Base-by-base conservation (phyloP, 2,888 invertebrate genomes). In the Eupithecia inturbata region DNA sequence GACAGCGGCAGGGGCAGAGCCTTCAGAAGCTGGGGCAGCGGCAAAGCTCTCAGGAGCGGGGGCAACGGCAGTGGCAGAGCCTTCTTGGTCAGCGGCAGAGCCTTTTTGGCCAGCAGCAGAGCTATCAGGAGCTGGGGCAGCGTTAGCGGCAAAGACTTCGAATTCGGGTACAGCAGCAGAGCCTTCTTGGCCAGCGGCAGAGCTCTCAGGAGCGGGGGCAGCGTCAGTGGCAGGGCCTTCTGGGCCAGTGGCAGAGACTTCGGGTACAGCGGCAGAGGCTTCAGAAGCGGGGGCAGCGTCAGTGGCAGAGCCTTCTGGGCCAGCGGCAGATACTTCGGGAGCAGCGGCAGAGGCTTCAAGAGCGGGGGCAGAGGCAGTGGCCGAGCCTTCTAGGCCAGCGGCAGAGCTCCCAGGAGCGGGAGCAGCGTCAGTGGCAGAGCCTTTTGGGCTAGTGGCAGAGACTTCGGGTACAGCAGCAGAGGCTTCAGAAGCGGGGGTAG, bases 51-150 rank as follows among this genome's bases (percentile, higher is more conserved):
- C 66, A 10, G 66, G 2, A 16, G 60, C 71, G 67, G 28, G 16
- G 16, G 60, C 71, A 72, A 68, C 6, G 9, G 82, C 83, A 71
- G 78, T 84, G 39, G 22, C 73, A 36, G 79, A 41, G 45, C 19
- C 53, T 22, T 72, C 73, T 31, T 69, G 33, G 39, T 22, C 63
- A 22, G 70, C 1, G 19, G 26, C 60, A 22, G 66, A n/a, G 19
- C n/a, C 33, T 26, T 10, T 68, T 33, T 67, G 3, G 28, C 53
- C 26, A 67, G 64, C 28, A 9, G 57, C 16, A 53, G 68, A 19
- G 5, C 22, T 49, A 26, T 53, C 74, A 62, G 19, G 45, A 45
- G 6, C 16, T 45, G 19, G 45, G 4, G 4, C 16, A 19, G n/a
- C n/a, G n/a, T n/a, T n/a, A n/a, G n/a, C n/a, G n/a, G n/a, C n/a